A percentile compares a stretch with the other conserved stretches of the same genome.
Evolutionary conservation across 2,113 vertebrate species (phyloP).

Genomic region (Nothobranchius furzeri): DNA sequence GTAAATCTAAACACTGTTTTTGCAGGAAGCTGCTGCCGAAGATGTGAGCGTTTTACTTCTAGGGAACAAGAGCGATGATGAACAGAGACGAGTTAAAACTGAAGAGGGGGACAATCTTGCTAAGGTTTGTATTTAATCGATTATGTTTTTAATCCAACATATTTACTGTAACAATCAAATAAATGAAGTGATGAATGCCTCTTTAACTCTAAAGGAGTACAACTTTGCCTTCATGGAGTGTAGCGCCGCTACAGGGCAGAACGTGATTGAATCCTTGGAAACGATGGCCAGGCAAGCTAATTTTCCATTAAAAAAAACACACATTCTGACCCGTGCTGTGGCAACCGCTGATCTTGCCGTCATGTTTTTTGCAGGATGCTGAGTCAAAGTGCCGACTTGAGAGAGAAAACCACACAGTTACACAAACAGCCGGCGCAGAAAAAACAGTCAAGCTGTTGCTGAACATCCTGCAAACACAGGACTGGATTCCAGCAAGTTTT

Average conservation of each 20-base stretch:
- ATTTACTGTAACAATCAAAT: too few species aligned
- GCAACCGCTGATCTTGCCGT: conserved; percentile 11
- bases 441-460: conserved; percentile 84
- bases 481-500: neutral
- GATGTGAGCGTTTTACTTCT: conserved; percentile 83
- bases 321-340: neutral
- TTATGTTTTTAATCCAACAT: too few species aligned
- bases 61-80: conserved; percentile 89
- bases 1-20: conserved; percentile 21
- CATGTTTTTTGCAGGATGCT: conserved; percentile 78
- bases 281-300: conserved; percentile 83
- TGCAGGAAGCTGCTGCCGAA: conserved; percentile 81
- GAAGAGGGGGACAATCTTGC: conserved; percentile 82
- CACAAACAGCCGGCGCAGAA: conserved; percentile 58
- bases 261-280: conserved; percentile 82
- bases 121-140: conserved; percentile 72
- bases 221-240: conserved; percentile 87
- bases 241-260: conserved; percentile 88
- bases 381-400: conserved; percentile 66
- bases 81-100: conserved; percentile 75
- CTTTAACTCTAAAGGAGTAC: conserved; percentile 78
- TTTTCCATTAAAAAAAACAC: too few species aligned
- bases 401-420: conserved; percentile 62
- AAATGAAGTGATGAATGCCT: neutral
- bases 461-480: conserved; percentile 27